Conservation (phyloP, 2,113 vertebrate species). For the Arvicanthis niloticus region DNA sequence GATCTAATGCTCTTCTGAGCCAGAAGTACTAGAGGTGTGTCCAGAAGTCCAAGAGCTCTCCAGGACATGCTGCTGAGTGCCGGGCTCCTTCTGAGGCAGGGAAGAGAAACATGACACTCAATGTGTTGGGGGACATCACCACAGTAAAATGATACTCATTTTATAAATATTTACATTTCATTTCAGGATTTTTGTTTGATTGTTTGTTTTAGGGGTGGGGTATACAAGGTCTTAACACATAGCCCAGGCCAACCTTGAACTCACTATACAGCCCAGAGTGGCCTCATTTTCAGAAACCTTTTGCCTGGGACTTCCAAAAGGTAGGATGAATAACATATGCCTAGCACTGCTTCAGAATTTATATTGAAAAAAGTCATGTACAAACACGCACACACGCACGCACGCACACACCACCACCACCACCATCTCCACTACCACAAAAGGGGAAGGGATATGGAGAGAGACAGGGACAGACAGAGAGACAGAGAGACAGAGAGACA, state of each 20-base stretch:
- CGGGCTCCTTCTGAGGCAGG: neutral
- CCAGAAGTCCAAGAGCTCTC: neutral
- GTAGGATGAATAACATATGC: neutral
- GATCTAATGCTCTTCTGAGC: neutral
- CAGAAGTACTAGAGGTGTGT: neutral
- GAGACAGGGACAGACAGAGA: too few species aligned
- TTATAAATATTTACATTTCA: neutral
- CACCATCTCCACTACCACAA: neutral
- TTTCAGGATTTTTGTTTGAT: neutral
- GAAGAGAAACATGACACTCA: neutral
- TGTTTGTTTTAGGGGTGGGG: neutral
- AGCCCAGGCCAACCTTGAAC: neutral
- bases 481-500: neutral
- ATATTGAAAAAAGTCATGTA: neutral
- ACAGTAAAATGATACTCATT: neutral
- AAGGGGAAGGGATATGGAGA: fast-evolving
- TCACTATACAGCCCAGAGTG: neutral
- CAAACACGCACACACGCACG: too few species aligned
- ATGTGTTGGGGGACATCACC: neutral
- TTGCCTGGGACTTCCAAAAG: neutral
- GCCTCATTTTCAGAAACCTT: neutral
- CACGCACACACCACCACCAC: too few species aligned
- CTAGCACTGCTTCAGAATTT: neutral
- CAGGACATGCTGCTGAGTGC: neutral
- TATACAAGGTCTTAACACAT: neutral